phyloP scores from a whole-genome alignment of 1,140 invertebrate species.

The Ostrea edulis region DNA sequence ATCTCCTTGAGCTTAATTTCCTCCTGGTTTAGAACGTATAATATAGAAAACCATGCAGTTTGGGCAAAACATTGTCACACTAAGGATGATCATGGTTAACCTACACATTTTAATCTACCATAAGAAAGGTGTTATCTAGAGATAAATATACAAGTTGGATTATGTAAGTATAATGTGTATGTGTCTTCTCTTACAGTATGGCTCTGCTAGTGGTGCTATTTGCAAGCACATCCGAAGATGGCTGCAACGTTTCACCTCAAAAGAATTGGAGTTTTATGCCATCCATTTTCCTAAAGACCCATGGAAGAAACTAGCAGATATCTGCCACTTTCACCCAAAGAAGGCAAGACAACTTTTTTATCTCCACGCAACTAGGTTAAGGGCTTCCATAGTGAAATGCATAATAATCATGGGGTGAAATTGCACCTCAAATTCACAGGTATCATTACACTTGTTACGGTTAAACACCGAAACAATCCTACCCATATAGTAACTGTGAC shows the following conservation, averaged over 20 bases:
- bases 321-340: constrained; percentile 74
- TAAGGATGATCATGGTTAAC: neutral
- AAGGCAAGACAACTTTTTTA: constrained; percentile 60
- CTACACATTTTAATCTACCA: neutral
- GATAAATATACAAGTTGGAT: neutral
- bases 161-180: neutral
- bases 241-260: constrained; percentile 67
- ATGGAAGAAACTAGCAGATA: constrained; percentile 77
- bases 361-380: no score
- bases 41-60: neutral
- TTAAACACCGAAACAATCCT: no score
- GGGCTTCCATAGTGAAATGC: no score
- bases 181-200: constrained; percentile 63
- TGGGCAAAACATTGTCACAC: neutral
- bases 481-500: no score
- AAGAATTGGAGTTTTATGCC: constrained; percentile 74
- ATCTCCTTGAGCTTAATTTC: neutral
- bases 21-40: no score
- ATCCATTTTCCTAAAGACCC: constrained; percentile 74
- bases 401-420: no score
- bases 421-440: no score
- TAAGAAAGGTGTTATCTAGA: neutral
- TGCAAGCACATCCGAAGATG: constrained; percentile 73
- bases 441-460: no score
- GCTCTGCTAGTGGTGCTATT: constrained; percentile 72